phyloP scores from a whole-genome alignment of 2,888 invertebrate genomes.

The Onchidella celtica region DNA sequence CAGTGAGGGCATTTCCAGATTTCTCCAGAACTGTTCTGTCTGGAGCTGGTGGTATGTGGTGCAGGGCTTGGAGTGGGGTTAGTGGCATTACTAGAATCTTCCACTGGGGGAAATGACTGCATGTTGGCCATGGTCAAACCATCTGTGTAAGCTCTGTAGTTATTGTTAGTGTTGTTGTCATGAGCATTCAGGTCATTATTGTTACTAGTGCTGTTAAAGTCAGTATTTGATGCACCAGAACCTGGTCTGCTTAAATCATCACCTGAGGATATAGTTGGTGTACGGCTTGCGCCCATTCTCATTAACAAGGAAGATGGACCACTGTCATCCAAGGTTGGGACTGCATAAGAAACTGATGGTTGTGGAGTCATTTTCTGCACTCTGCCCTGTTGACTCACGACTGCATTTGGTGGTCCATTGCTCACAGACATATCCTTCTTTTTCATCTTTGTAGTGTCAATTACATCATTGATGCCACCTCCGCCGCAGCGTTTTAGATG shows the following conservation, averaged over 20 bases:
- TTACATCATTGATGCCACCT: slow-evolving; percentile 80
- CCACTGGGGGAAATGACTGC: too few relatives aligned
- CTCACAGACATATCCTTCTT: slow-evolving; percentile 48
- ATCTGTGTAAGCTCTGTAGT: slow-evolving; percentile 12
- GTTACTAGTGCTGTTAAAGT: slow-evolving; percentile 1
- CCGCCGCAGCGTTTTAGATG: slow-evolving; percentile 80
- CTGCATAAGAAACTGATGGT: slow-evolving; percentile 39
- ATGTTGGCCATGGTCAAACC: slow-evolving; percentile 9
- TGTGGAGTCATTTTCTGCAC: slow-evolving; percentile 58
- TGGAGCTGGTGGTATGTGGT: slow-evolving; percentile 18
- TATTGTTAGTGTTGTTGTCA: slow-evolving; percentile 28
- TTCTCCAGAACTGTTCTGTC: slow-evolving; percentile 15
- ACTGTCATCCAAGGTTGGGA: slow-evolving; percentile 30
- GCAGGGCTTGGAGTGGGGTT: background rate
- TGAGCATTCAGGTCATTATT: slow-evolving; percentile 25
- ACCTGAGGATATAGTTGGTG: slow-evolving; percentile 21
- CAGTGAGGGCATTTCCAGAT: slow-evolving; percentile 71
- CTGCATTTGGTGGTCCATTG: slow-evolving; percentile 74
- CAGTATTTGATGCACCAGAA: slow-evolving; percentile 9
- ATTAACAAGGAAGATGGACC: background rate
- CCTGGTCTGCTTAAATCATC: slow-evolving; percentile 29
- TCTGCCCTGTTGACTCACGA: slow-evolving; percentile 67
- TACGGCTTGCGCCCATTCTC: background rate
- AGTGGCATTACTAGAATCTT: background rate
- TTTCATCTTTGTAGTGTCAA: slow-evolving; percentile 72